Evolutionary conservation across 2,113 vertebrate species (phyloP), one percentile per base, ranked within the genome.

Genomic region (Patagioenas fasciata): DNA sequence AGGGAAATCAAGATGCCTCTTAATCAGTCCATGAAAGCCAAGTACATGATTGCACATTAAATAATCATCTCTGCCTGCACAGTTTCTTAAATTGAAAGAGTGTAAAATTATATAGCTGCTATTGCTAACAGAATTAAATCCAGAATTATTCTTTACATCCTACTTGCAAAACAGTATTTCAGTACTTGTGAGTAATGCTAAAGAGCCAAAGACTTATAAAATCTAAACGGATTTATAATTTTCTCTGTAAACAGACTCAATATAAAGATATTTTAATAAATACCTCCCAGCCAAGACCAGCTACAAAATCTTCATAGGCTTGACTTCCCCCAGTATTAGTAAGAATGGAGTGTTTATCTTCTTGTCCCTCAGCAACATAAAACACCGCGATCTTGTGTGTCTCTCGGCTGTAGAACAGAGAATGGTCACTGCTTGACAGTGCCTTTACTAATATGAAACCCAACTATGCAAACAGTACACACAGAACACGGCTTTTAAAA

Each of bases 311-410:
- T 86, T 99, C 99, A 92, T 99, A 99, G 34, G 99, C 99, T 96
- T 99, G 99, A 97, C 99, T 99, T 97, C 99, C 99, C 5, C 98
- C 98, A 80, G 98, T 99, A 96, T 99, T 99, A 26, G 99, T 99
- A 70, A 99, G 98, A 95, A 99, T 99, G 93, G 99, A 99, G 98
- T 99, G 99, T 95, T 99, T 99, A 97, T 99, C 99, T 97, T 99
- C 99, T 97, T 99, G 99, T 44, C 99, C 99, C 95, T 99, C 99
- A 54, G 99, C 99, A 88, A 99, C 99, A 81, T 99, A 99, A 98
- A 99, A 99, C 83, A 99, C 99, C 21, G 99, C 99, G 36, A 99
- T 99, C 97, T 99, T 99, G 97, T 99, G 99, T 15, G 99, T 99
- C 96, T 99, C 99, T 53, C 99, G 99, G 96, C 99, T 99, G 86